Conservation (phyloP, 2,888 invertebrate genomes). For the Meteorus colon region DNA sequence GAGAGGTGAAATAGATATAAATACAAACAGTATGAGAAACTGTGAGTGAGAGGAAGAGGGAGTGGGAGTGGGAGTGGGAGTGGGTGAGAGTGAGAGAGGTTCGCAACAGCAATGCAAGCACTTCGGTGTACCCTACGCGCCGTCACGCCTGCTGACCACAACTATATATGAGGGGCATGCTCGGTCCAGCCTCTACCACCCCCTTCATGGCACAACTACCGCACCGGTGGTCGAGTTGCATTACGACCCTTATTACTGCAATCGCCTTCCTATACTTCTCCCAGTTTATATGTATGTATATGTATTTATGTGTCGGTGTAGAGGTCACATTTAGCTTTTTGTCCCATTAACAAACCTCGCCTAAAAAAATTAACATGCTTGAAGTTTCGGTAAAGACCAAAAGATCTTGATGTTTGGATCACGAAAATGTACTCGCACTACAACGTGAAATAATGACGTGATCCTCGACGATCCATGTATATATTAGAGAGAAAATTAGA, state of each 20-base stretch:
- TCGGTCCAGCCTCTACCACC: constrained; percentile 52
- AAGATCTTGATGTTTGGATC: constrained; percentile 14
- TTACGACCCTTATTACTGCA: constrained; percentile 56
- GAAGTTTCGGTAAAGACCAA: constrained; percentile 43
- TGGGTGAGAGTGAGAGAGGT: constrained; percentile 35
- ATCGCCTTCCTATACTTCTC: constrained; percentile 43
- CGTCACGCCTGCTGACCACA: constrained; percentile 72
- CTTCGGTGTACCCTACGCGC: constrained; percentile 59
- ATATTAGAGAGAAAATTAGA: background rate
- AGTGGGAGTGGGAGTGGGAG: background rate
- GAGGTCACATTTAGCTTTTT: constrained; percentile 27
- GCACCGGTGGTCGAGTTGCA: constrained; percentile 49
- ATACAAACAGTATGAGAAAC: constrained; percentile 16
- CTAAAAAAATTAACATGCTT: constrained; percentile 36
- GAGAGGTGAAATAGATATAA: constrained; percentile 15
- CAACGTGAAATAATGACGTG: constrained; percentile 11
- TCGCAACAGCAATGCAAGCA: constrained; percentile 50
- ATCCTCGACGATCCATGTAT: background rate
- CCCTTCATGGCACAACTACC: constrained; percentile 39
- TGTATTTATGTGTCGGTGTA: background rate
- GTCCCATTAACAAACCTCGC: constrained; percentile 47
- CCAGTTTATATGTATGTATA: constrained; percentile 18
- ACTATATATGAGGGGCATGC: constrained; percentile 67
- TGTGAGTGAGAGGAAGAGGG: constrained; percentile 34
- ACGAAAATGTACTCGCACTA: constrained; percentile 3